Evolutionary conservation across 2,113 vertebrate species (phyloP), one percentile per base, ranked within the genome.

Genomic region (Halcyon senegalensis): DNA sequence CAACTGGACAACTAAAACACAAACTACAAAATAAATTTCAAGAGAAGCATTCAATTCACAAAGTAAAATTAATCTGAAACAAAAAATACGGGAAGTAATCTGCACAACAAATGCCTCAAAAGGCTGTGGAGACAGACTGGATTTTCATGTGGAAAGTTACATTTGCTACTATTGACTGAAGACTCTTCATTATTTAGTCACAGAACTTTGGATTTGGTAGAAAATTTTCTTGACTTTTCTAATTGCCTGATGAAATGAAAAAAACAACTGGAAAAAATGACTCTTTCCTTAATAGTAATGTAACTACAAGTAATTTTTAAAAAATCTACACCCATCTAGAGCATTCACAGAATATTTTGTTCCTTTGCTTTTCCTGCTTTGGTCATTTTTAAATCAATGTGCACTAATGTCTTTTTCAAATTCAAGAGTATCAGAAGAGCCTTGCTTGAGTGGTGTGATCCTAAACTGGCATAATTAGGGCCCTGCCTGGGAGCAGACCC

Each of bases 401-500:
- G 89, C 59, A 66, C 33, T 76, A 79, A 89, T 23, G 81, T 12
- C 69, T 76, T 92, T 95, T 86, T 91, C 68, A 82, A 90, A 91
- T 78, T 94, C 83, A 89, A 91, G 94, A 64, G 84, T 73, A 93
- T 66, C 77, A 87, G 64, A 69, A 96, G 95, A 92, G 83, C 62
- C 69, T 73, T 85, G 69, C 44, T 90, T 64, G 84, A 95, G 83
- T 82, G 66, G 86, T 69, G 24, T 0, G 23, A 94, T 89, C 87
- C 89, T 95, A 87, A 97, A 97, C 72, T 37, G 63, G 58, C 21
- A 60, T 90, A 94, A 94, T 64, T 87, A 93, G 80, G 90, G 88
- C 84, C 75, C 33, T 93, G 64, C 66, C 95, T 94, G 89, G 81
- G 70, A 97, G 91, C 91, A 83, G 53, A 67, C 31, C 84, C 89